phyloP scores from a whole-genome alignment of 2,797 vertebrate genomes.

The Molothrus ater region DNA sequence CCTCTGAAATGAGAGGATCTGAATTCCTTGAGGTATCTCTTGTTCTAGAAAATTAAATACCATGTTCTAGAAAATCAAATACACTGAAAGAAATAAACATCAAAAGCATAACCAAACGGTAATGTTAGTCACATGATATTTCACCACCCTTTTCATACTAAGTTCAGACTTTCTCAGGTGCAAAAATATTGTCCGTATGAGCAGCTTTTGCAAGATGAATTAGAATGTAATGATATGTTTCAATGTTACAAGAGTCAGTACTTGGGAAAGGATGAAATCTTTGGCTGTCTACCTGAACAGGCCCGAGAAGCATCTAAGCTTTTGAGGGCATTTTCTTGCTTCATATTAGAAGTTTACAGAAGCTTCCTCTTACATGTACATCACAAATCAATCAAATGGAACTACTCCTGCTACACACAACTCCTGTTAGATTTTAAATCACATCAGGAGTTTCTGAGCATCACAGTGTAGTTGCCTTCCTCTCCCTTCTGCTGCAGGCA shows the following conservation, averaged over 20 bases:
- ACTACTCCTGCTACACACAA: background rate
- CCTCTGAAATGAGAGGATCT: background rate
- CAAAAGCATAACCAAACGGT: background rate
- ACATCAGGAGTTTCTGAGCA: background rate
- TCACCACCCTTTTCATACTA: background rate
- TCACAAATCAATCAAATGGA: background rate
- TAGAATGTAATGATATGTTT: background rate
- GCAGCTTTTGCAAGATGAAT: background rate
- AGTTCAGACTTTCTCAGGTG: background rate
- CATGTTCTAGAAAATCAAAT: background rate
- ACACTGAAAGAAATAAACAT: background rate
- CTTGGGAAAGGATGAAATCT: background rate
- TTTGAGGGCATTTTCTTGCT: background rate
- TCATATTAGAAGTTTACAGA: background rate
- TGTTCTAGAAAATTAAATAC: background rate
- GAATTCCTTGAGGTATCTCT: background rate
- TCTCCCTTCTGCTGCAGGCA: background rate
- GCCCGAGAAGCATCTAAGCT: background rate
- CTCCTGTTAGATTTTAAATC: background rate
- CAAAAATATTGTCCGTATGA: background rate
- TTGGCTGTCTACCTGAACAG: background rate
- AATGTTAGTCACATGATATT: background rate
- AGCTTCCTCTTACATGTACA: accelerated
- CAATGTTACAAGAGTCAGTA: background rate
- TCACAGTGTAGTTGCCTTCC: background rate